Evolutionary conservation across 2,113 vertebrate species (phyloP), one percentile per base, ranked within the genome.

Genomic region (Prunella fulvescens): DNA sequence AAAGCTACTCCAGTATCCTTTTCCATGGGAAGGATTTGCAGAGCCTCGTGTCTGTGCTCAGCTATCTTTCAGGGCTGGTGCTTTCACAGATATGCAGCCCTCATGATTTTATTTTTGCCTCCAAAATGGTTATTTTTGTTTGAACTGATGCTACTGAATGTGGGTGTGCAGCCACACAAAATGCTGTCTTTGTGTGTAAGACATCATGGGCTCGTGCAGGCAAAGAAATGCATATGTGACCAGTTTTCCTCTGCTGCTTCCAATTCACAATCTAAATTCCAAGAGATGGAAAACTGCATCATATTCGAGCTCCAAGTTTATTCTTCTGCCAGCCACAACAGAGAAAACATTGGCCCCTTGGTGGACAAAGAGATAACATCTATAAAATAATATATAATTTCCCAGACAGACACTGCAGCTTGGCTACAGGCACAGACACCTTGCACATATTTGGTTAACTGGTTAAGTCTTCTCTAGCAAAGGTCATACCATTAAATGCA

Each of bases 51-150:
- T n/a, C 61, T 71, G 7, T 39, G 40, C 60, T 64, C 48, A 76
- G 40, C 7, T 72, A 3, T 17, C 19, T 73, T 77, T 56, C n/a
- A 76, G 54, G 33, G 8, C 31, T 62, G 39, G 6, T 88, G 29
- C 25, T 81, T 88, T 81, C 4, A 1, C 37, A 86, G 44, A 28
- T 56, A 22, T 13, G 20, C 6, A 31, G 24, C 25, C 54, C 40
- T 85, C 26, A 3, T 7, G 7, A 31, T 53, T 76, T 95, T 66
- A 54, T 62, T 92, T 93, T 58, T 86, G 14, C 62, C 67, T 84
- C 47, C 12, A 58, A 88, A 92, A 78, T 33, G 28, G 65, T 86
- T 78, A 26, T 73, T 92, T 88, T 77, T 57, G 22, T 51, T 92
- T 81, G 50, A 84, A 71, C 47, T 76, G 47, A 35, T 82, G 78